Conservation (phyloP, 2,113 vertebrate species). For the Lasiurus borealis region DNA sequence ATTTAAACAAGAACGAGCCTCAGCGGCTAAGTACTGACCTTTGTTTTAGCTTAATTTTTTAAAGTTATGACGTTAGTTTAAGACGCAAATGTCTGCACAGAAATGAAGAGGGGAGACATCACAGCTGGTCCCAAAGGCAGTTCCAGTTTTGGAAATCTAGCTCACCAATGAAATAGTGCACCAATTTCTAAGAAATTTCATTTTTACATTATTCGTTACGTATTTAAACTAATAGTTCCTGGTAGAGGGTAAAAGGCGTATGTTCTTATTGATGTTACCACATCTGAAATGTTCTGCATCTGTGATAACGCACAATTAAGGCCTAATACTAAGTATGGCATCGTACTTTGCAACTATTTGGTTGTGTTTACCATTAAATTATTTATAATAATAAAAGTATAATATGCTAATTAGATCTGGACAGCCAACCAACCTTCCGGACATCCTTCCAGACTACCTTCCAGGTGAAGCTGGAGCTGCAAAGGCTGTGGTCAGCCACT, state of each 20-base stretch:
- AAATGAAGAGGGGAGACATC: neutral
- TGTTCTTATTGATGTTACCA: neutral
- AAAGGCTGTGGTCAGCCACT: too few species aligned
- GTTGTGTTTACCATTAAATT: neutral
- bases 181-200: neutral
- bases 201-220: neutral
- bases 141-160: neutral
- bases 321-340: neutral
- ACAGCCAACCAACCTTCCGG: too few species aligned
- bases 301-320: neutral
- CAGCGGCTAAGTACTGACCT: neutral
- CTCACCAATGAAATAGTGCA: neutral
- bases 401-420: too few species aligned
- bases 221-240: neutral
- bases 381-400: neutral
- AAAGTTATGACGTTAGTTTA: neutral
- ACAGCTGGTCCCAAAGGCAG: neutral
- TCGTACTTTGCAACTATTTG: neutral
- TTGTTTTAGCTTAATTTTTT: neutral
- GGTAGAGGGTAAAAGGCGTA: neutral
- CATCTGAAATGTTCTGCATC: neutral
- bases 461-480: too few species aligned
- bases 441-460: too few species aligned
- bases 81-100: neutral
- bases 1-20: neutral